These are phyloP conservation scores for Anoncus sp. DNA, from an alignment of 2,888 invertebrate species.

Conservation along the genomic window DNA sequence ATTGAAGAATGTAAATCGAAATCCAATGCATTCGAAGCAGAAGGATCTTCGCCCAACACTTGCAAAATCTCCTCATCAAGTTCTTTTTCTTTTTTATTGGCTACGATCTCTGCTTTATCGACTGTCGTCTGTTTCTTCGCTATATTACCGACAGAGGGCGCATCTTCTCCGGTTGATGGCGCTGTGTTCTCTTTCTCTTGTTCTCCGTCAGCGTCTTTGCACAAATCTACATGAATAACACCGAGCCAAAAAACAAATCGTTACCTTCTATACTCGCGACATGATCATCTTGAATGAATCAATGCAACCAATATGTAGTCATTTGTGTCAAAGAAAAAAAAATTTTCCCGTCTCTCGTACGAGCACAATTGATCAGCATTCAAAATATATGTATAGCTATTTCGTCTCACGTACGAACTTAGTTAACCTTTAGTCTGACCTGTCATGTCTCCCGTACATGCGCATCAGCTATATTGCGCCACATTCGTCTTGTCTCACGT, in stretches of 20 bases:
- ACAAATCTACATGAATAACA: no score
- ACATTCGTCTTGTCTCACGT: background rate
- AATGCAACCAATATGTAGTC: no score
- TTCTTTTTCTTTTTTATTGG: slow-evolving; percentile 22
- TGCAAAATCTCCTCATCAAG: slow-evolving; percentile 36
- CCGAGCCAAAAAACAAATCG: no score
- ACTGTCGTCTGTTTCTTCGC: background rate
- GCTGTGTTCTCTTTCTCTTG: no score
- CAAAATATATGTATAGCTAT: slow-evolving; percentile 4
- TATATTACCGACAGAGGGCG: background rate
- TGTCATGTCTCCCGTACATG: slow-evolving; percentile 28
- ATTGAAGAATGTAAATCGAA: slow-evolving; percentile 17
- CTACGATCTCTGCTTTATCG: background rate
- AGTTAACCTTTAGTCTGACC: background rate
- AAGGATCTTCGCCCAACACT: slow-evolving; percentile 49
- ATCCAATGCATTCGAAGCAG: slow-evolving; percentile 23
- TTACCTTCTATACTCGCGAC: no score
- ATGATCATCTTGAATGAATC: no score
- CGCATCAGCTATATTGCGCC: slow-evolving; percentile 16
- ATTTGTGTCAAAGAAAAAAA: no score
- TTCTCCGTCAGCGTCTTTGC: no score
- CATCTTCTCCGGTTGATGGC: no score
- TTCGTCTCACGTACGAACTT: slow-evolving; percentile 22
- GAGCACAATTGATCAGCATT: no score
- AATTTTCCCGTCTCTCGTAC: no score